Base-by-base conservation (phyloP, 2,888 invertebrate species). In the Harpagoxenus sublaevis region DNA sequence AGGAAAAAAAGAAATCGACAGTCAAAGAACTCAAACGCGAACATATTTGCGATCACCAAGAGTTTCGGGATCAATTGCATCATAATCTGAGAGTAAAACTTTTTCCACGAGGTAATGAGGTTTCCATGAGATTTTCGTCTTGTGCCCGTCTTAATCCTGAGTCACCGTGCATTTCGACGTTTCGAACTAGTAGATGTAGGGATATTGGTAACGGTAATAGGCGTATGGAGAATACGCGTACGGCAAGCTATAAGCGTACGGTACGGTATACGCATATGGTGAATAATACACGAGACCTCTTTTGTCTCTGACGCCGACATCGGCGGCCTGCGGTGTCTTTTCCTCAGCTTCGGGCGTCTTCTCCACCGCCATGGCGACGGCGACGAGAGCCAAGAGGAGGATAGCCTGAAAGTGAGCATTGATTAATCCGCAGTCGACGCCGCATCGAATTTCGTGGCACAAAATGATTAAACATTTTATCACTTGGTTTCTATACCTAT, bases 301-400 rank as follows among this genome's bases (percentile, higher is more conserved):
- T 85, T 94, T 94, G 88, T 92, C 92, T 31, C 94, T 91, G 23
- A 23, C 23, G 2, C 86, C 70, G 2, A 74, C 87, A 48, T 89
- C 83, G 23, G 75, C 51, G 68, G 73, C 62, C 35, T 79, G 79
- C 9, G 28, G 57, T n/a, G 68, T 60, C 15, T 70, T 51, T 35
- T 35, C 35, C 39, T 82, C 71, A 28, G 3, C 1, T 6, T 65
- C 65, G 51, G 88, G 73, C 65, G 89, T 84, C 23, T 84, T 85
- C 85, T 84, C 84, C 9, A 92, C 91, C 12, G 93, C 92, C 63
- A 82, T 88, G 57, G 89, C 92, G 23, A 91, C 84, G 85, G 93
- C 93, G 84, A 92, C 89, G 85, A 94, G 81, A 78, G 91, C 94
- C 88, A 94, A 65, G 51, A 94, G 89, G 45, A 91, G 84, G 83